phyloP scores from a whole-genome alignment of 2,113 vertebrate genomes.

The Lipophrys pholis region DNA sequence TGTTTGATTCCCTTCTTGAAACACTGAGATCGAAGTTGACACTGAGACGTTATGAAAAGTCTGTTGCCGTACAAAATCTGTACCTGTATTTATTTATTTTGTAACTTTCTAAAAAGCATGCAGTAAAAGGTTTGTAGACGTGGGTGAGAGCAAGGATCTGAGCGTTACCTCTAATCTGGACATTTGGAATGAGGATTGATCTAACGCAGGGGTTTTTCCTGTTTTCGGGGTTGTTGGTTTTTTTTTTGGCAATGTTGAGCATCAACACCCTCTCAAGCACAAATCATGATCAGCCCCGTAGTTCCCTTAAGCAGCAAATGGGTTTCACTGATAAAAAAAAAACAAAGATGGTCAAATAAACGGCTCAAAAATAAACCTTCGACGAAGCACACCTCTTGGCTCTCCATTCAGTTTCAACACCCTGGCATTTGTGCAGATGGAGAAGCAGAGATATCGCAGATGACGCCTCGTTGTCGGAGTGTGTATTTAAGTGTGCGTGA shows the following conservation, averaged over 20 bases:
- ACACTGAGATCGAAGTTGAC: slow-evolving; percentile 41
- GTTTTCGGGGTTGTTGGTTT: too few species aligned
- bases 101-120: slow-evolving; percentile 64
- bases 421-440: slow-evolving; percentile 47
- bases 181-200: slow-evolving; percentile 32
- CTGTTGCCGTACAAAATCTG: slow-evolving; percentile 54
- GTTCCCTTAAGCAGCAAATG: slow-evolving; percentile 55
- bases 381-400: slow-evolving; percentile 35
- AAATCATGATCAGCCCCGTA: slow-evolving; percentile 13
- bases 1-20: slow-evolving; percentile 36
- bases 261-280: not conserved
- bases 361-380: slow-evolving; percentile 27
- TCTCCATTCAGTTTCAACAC: slow-evolving; percentile 20
- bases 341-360: slow-evolving; percentile 35
- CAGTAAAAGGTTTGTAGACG: slow-evolving; percentile 39
- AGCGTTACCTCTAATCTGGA: slow-evolving; percentile 24
- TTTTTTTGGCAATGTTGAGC: slow-evolving; percentile 65
- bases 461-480: slow-evolving; percentile 44
- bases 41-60: slow-evolving; percentile 47
- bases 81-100: slow-evolving; percentile 20
- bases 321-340: slow-evolving; percentile 33
- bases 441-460: slow-evolving; percentile 54
- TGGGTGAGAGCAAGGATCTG: not conserved
- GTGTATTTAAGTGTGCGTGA: slow-evolving; percentile 35
- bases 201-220: slow-evolving; percentile 1